These are phyloP conservation scores for Eupelmus urozonus DNA, from an alignment of 2,888 invertebrate genomes.

Conservation along the genomic window DNA sequence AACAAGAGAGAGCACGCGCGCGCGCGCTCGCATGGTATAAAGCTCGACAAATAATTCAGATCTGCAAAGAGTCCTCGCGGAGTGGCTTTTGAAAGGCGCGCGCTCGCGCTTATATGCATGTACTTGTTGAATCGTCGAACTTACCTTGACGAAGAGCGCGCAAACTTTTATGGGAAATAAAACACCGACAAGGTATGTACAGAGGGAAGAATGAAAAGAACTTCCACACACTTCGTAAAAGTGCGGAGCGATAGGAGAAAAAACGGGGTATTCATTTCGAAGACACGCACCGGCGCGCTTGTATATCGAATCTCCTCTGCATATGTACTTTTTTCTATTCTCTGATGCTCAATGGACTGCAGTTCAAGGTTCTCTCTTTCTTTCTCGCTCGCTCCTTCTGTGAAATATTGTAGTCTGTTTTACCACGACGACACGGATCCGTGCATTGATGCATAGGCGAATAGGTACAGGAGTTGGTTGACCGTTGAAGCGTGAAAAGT, in stretches of 20 bases:
- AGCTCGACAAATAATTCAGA: constrained; percentile 30
- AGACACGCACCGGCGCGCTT: not conserved
- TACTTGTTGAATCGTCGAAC: constrained; percentile 47
- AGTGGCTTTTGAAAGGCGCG: constrained; percentile 2
- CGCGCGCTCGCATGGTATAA: constrained; percentile 1
- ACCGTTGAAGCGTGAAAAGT: not conserved
- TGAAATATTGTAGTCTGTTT: not conserved
- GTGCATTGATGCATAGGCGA: too few relatives aligned
- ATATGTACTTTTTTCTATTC: not conserved
- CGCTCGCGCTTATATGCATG: not conserved
- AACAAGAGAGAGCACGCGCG: not conserved
- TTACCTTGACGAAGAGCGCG: not conserved
- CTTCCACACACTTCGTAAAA: not conserved
- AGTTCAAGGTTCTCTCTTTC: not conserved
- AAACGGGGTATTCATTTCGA: constrained; percentile 1
- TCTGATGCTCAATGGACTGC: not conserved
- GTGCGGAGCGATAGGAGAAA: not conserved
- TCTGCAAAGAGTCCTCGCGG: not conserved
- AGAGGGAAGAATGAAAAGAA: not conserved
- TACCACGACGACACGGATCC: not conserved
- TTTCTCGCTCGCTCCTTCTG: not conserved
- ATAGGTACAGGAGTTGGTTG: not conserved
- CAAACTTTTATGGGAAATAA: constrained; percentile 27
- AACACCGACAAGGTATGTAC: not conserved
- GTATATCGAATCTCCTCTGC: not conserved